Evolutionary conservation across 2,113 vertebrate species (phyloP).

Genomic region (Carlito syrichta): DNA sequence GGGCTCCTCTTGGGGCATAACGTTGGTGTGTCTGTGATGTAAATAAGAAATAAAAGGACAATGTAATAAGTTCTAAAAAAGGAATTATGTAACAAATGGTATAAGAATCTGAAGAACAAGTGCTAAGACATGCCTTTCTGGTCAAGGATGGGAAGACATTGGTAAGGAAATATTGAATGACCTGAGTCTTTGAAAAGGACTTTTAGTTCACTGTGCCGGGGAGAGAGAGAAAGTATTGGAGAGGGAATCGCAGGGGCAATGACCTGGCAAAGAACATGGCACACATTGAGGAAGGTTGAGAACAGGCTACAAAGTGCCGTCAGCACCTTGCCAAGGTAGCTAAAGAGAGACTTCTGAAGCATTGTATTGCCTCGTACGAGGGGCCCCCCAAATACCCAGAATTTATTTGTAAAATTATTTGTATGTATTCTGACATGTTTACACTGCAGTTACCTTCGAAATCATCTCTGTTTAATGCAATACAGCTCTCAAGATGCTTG

Average conservation of each 20-base stretch:
- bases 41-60: constrained; percentile 17
- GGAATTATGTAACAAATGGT: not conserved
- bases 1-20: not conserved
- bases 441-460: too few species aligned
- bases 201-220: not conserved
- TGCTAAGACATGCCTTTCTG: not conserved
- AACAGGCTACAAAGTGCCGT: not conserved
- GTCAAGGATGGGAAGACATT: not conserved
- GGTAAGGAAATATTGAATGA: not conserved
- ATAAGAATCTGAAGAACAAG: not conserved
- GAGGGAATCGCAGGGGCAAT: not conserved
- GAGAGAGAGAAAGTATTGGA: not conserved
- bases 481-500: too few species aligned
- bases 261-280: not conserved
- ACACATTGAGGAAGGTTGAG: not conserved
- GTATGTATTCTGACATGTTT: too few species aligned
- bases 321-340: not conserved
- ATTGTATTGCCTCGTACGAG: not conserved
- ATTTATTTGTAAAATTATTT: too few species aligned
- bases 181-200: not conserved
- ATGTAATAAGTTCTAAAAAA: not conserved
- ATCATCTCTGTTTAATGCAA: too few species aligned
- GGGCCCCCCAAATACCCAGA: too few species aligned
- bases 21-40: not conserved
- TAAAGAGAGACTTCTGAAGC: not conserved